Conservation (phyloP, 2,797 vertebrate species). For the Lemur catta region DNA sequence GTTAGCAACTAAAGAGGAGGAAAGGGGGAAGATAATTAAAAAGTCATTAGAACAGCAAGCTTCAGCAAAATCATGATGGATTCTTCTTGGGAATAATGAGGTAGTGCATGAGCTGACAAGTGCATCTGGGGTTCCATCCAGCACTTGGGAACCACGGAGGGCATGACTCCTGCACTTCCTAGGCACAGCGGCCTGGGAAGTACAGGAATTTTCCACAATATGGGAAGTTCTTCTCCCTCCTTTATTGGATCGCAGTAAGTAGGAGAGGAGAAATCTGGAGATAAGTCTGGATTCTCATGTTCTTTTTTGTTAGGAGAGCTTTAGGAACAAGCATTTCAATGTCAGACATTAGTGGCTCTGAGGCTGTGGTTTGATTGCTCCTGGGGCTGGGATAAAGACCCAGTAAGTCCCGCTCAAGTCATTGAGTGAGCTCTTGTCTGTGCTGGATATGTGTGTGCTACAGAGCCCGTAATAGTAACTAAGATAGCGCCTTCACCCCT, state of each 20-base stretch:
- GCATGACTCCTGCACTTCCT: neutral
- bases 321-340: neutral
- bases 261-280: neutral
- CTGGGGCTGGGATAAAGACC: neutral
- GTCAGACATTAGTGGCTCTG: neutral
- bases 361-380: neutral
- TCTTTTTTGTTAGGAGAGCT: neutral
- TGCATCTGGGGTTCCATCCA: neutral
- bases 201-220: neutral
- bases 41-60: constrained; percentile 63
- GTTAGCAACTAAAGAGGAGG: constrained; percentile 54
- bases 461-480: too few species aligned
- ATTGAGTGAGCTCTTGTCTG: neutral
- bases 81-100: constrained; percentile 30
- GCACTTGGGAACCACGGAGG: neutral
- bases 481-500: neutral
- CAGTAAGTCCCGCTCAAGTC: neutral
- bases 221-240: neutral
- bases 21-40: constrained; percentile 60
- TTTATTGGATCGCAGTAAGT: neutral
- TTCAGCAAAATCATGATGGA: neutral
- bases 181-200: neutral
- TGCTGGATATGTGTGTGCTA: too few species aligned
- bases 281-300: neutral
- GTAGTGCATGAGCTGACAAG: neutral